phyloP scores from a whole-genome alignment of 2,797 vertebrate genomes.

The Myripristis murdjan region DNA sequence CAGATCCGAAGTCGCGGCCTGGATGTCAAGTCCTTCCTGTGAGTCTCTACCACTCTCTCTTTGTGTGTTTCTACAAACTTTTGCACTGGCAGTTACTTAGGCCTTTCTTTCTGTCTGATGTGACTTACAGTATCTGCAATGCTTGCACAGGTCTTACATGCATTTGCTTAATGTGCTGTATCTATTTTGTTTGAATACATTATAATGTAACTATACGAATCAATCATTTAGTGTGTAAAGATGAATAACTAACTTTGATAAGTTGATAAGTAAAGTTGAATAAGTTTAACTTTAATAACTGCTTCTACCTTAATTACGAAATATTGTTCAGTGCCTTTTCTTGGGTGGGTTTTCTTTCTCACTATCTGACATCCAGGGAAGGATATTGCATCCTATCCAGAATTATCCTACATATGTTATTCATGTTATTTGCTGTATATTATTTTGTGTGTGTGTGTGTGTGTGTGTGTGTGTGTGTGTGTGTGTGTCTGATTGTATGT shows the following conservation, averaged over 20 bases:
- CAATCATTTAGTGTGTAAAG: conserved; percentile 10
- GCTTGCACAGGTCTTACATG: conserved; percentile 13
- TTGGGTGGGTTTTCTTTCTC: conserved; percentile 39
- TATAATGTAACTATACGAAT: too few species aligned
- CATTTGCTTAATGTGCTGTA: conserved; percentile 19
- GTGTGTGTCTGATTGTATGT: conserved; percentile 15
- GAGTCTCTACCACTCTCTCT: conserved; percentile 84
- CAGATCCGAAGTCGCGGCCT: conserved; percentile 97
- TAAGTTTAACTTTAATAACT: conserved; percentile 26
- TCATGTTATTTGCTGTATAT: conserved; percentile 27
- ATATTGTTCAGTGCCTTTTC: conserved; percentile 26
- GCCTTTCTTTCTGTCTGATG: conserved; percentile 5
- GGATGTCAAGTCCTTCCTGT: conserved; percentile 99
- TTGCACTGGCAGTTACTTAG: conserved; percentile 20
- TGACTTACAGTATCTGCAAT: conserved; percentile 17
- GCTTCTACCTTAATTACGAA: conserved; percentile 36
- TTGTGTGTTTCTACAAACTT: conserved; percentile 23
- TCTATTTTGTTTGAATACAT: conserved; percentile 17
- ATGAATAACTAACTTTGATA: not conserved
- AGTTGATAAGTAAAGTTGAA: conserved; percentile 10
- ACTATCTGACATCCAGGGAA: conserved; percentile 78
- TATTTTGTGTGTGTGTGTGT: conserved; percentile 4
- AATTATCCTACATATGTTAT: not conserved
- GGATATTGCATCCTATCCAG: conserved; percentile 79
- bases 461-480: conserved; percentile 10